Evolutionary conservation across 2,797 vertebrate genomes (phyloP).

Genomic region (Acanthurus lineatus): DNA sequence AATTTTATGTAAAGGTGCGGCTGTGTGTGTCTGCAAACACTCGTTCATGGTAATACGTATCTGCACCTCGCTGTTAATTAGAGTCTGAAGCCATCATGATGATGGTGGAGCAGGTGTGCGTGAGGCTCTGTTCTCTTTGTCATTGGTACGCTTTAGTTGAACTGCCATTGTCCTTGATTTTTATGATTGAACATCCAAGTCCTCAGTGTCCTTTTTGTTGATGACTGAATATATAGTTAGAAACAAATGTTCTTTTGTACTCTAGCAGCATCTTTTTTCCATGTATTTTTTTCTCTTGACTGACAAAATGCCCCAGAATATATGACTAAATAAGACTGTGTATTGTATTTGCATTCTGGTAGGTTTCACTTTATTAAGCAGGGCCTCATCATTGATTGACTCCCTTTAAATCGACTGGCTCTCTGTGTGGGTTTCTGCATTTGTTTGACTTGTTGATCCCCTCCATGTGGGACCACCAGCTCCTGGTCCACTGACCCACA

Average conservation of each 20-base stretch:
- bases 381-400: constrained; percentile 55
- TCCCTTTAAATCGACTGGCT: constrained; percentile 51
- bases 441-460: constrained; percentile 75
- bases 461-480: constrained; percentile 63
- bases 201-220: constrained; percentile 26
- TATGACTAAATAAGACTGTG: neutral
- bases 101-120: constrained; percentile 63
- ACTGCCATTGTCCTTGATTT: constrained; percentile 53
- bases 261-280: neutral
- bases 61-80: constrained; percentile 51
- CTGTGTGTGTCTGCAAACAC: constrained; percentile 32
- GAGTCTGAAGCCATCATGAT: constrained; percentile 44
- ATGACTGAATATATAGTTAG: constrained; percentile 8
- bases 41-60: constrained; percentile 32
- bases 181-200: constrained; percentile 32
- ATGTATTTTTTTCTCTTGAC: neutral
- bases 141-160: constrained; percentile 39
- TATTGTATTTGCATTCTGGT: constrained; percentile 33
- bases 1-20: constrained; percentile 53
- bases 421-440: constrained; percentile 63
- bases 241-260: neutral
- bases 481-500: constrained; percentile 74
- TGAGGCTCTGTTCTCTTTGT: constrained; percentile 53
- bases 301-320: neutral
- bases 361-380: constrained; percentile 55